Base-by-base conservation (phyloP, 2,797 vertebrate species). In the Spinibarbus caldwelli region DNA sequence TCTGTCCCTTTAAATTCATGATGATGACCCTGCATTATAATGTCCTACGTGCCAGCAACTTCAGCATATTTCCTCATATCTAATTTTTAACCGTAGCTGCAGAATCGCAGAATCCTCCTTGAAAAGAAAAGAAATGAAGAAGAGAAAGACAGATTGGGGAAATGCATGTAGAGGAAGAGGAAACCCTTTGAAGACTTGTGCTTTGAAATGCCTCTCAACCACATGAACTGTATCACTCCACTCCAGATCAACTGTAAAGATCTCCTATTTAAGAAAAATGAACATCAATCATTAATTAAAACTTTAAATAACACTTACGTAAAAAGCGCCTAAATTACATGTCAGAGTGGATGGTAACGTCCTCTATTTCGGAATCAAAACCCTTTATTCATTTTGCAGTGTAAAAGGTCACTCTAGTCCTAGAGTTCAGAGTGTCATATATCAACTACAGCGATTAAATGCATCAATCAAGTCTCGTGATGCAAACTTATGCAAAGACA, bases 231-330 rank as follows among this genome's bases (percentile, higher is more conserved):
- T 38, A 80, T 83, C 89, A 87, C 87, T 90, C 89, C 89, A 90
- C 89, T 90, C 90, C 91, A 88, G 89, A 89, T 89, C 89, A 91
- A 88, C 88, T 90, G 89, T 89, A 89, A 92, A 90, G 87, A 91
- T 91, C 90, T 89, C 91, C 91, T 91, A 92, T 86, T 88, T 84
- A 90, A 91, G 90, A 89, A 91, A 89, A 93, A 81, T 90, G 80
- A 93, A 93, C 91, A 94, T 90, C 91, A 91, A 93, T 91, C 90
- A 89, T 92, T 91, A 92, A 92, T 89, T 78, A 89, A 91, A 93
- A 91, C 86, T 86, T 92, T 92, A 93, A 93, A 94, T 93, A 94
- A 94, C 93, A 93, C 92, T 91, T 91, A 92, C 88, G 90, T 93
- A 91, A 92, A 92, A 93, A 93, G 92, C 90, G 87, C 89, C 92